Percentiles rank a stretch among this genome's conserved stretches.
phyloP scores from a whole-genome alignment of 2,797 vertebrate genomes.

The Heteromormyrus szaboi region DNA sequence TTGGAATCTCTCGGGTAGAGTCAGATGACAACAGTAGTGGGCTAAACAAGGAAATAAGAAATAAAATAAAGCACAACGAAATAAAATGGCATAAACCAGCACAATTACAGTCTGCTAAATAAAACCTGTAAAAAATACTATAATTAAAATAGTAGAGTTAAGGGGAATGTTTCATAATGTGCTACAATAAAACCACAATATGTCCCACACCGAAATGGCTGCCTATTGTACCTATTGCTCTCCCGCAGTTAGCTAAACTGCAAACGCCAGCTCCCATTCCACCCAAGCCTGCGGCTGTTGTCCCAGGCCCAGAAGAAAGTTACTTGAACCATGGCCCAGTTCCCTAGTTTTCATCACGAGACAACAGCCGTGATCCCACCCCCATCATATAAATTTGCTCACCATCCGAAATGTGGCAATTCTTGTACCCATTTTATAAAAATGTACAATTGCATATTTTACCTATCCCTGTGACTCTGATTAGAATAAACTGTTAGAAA shows the following conservation, averaged over 20 bases:
- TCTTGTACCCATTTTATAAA: neutral
- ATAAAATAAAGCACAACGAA: neutral
- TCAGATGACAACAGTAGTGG: neutral
- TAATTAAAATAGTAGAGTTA: neutral
- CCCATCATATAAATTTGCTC: neutral
- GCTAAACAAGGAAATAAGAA: neutral
- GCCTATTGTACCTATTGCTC: neutral
- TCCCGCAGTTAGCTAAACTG: neutral
- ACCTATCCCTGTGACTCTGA: neutral
- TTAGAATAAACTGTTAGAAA: neutral
- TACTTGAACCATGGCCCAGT: neutral
- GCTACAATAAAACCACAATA: neutral
- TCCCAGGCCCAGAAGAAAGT: neutral
- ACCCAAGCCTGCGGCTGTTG: neutral
- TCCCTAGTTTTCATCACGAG: neutral
- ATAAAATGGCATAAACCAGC: neutral
- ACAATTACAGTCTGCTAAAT: neutral
- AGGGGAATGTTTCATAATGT: neutral
- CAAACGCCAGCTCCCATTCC: neutral
- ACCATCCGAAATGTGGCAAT: neutral
- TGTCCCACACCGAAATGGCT: neutral
- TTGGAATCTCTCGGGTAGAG: neutral
- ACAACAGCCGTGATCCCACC: neutral
- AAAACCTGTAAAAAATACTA: neutral
- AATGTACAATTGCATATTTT: neutral